phyloP scores from a whole-genome alignment of 2,797 vertebrate genomes.

The Anableps anableps region DNA sequence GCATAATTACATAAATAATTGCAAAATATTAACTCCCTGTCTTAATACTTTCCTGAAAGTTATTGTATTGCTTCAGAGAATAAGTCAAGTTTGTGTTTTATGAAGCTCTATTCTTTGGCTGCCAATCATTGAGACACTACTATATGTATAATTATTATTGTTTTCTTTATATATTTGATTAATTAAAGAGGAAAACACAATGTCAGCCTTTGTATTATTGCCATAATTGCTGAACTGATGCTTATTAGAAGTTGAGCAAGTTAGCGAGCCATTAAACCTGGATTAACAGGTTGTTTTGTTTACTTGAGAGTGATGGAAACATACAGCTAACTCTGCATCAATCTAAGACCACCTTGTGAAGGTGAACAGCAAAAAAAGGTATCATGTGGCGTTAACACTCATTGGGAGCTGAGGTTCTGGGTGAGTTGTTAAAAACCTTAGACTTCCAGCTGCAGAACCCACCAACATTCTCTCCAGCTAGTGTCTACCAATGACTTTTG shows the following conservation, averaged over 20 bases:
- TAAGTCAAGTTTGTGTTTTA: background rate
- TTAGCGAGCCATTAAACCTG: background rate
- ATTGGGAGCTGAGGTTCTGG: background rate
- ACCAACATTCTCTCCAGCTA: background rate
- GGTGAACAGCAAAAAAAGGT: background rate
- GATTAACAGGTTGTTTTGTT: background rate
- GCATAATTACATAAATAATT: slow-evolving; percentile 4
- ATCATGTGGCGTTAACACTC: background rate
- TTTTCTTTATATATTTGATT: background rate
- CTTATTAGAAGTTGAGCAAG: background rate
- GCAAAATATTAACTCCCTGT: background rate
- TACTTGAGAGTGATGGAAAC: background rate
- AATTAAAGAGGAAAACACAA: no score
- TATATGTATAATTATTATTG: background rate
- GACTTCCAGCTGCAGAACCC: background rate
- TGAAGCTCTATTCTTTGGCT: background rate
- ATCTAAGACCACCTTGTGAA: background rate
- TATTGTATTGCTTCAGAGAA: background rate
- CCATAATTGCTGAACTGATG: background rate
- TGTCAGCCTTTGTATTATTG: background rate
- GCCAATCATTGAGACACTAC: background rate
- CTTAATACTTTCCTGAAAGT: background rate
- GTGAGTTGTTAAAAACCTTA: background rate
- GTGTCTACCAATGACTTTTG: background rate
- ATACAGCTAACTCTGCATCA: background rate